Percentiles rank a stretch among this genome's conserved stretches.
Conservation (phyloP, 2,113 vertebrate species). For the Morone chrysops region DNA sequence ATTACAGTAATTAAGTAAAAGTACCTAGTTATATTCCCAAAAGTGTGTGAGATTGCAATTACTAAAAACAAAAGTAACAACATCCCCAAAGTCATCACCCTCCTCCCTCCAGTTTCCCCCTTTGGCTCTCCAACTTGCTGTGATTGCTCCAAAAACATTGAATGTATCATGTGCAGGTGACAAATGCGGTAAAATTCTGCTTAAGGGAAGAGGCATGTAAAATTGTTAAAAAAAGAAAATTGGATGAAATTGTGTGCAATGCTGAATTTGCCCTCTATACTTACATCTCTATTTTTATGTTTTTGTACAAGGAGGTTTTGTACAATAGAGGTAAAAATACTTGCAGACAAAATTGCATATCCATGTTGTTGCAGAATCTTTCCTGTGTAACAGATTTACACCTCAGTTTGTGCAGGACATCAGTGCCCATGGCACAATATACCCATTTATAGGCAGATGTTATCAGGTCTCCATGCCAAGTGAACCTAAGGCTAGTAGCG, state of each 20-base stretch:
- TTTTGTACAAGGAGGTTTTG: not conserved
- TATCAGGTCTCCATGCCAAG: constrained; percentile 39
- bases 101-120: not conserved
- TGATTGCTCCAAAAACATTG: not conserved
- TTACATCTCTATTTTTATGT: constrained; percentile 11
- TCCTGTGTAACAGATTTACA: constrained; percentile 3
- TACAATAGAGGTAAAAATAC: not conserved
- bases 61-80: not conserved
- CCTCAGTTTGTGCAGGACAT: constrained; percentile 7
- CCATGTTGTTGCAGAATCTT: not conserved
- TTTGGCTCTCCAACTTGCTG: not conserved
- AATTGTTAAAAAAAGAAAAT: not conserved
- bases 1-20: no score
- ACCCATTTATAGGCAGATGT: constrained; percentile 26
- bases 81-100: not conserved
- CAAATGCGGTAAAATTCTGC: constrained; percentile 1
- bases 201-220: not conserved
- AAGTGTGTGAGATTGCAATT: not conserved
- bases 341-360: not conserved
- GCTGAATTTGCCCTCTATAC: not conserved
- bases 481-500: constrained; percentile 29
- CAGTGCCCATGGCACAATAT: constrained; percentile 4
- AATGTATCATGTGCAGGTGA: not conserved
- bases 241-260: not conserved
- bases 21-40: not conserved